Base-by-base conservation (phyloP, 2,113 vertebrate genomes). In the Egretta garzetta region DNA sequence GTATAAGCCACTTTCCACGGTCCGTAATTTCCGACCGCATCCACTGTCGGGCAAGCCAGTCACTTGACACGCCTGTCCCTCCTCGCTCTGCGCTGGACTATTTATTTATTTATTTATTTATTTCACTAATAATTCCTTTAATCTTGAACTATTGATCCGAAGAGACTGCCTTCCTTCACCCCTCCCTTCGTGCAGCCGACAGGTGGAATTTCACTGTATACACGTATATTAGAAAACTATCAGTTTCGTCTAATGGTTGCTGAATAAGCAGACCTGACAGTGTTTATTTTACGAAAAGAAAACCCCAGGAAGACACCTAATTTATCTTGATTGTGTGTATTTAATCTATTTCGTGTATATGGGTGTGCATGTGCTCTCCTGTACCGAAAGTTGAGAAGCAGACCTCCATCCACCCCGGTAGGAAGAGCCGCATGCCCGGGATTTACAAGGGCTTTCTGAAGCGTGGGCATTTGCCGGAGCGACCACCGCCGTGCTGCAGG, bases 261-360 rank as follows among this genome's bases (percentile, higher is more conserved):
- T 91, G 88, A 93, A 93, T 84, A 95, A 92, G 43, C 92, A 95
- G 33, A 88, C 1, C 5, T 95, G 90, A 86, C 86, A 93, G 68
- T 84, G 88, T 94, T 97, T 97, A 90, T 86, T 71, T 80, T 83
- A 86, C 4, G 5, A 88, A 91, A 91, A 94, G 73, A 95, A 91
- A 95, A 94, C 77, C 43, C 14, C 41, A 49, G 35, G 56, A 95
- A 96, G 52, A n/a, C 91, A 94, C 91, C 39, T 94, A 39, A 72
- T 96, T 82, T 88, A 68, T 96, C 87, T 85, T 49, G 60, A 50
- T 37, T 67, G 49, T 83, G 37, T 90, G 41, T 91, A 67, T 91
- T 84, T 83, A 71, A 62, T 22, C 8, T 62, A 20, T 72, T 75
- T 79, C 35, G 5, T 37, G 75, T 39, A 43, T 52, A 79, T 64